Conservation (phyloP, 2,888 invertebrate genomes). For the Saturnia japonica region DNA sequence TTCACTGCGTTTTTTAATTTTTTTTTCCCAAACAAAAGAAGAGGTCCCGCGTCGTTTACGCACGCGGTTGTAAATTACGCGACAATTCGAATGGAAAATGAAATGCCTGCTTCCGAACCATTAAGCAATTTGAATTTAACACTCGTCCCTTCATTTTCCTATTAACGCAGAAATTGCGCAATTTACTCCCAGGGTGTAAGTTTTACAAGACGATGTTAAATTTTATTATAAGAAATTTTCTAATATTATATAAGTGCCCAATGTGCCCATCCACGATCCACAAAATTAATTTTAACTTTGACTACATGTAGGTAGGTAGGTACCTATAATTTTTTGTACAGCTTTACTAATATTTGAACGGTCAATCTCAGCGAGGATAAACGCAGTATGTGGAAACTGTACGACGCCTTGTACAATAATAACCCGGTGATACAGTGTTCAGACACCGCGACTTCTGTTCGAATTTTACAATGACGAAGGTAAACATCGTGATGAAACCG, state of each 20-base stretch:
- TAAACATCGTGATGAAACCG: too few species aligned
- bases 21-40: slow-evolving; percentile 64
- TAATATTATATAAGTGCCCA: slow-evolving; percentile 6
- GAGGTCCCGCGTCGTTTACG: slow-evolving; percentile 59
- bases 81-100: slow-evolving; percentile 80
- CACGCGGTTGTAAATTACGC: slow-evolving; percentile 74
- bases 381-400: too few species aligned
- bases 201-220: slow-evolving; percentile 30
- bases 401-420: neutral
- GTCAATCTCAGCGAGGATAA: too few species aligned
- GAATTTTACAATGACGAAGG: too few species aligned
- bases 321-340: too few species aligned
- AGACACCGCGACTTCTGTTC: too few species aligned
- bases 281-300: neutral
- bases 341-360: too few species aligned
- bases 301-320: too few species aligned
- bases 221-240: slow-evolving; percentile 9
- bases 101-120: slow-evolving; percentile 78
- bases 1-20: slow-evolving; percentile 30
- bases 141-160: slow-evolving; percentile 80
- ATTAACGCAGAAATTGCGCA: slow-evolving; percentile 71
- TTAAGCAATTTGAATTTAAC: slow-evolving; percentile 81
- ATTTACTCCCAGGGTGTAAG: slow-evolving; percentile 35
- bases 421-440: too few species aligned
- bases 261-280: too few species aligned